A percentile compares a stretch with the other conserved stretches of the same genome.
phyloP scores from a whole-genome alignment of 2,113 vertebrate genomes.

The Accipiter virgatus region DNA sequence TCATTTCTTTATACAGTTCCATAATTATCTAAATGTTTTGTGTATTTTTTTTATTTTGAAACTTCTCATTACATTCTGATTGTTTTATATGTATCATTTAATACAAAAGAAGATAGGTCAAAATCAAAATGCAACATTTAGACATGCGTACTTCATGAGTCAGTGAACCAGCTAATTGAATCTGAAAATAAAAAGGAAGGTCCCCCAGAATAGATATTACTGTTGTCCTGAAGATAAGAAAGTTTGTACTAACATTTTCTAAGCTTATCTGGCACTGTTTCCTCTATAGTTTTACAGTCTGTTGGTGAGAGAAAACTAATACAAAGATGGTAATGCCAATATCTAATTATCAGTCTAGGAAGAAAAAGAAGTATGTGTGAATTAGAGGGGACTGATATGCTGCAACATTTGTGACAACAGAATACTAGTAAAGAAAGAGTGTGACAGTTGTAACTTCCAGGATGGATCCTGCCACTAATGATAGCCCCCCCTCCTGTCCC shows the following conservation, averaged over 20 bases:
- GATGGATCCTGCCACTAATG: rapidly evolving
- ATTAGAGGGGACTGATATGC: background rate
- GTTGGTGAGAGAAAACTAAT: background rate
- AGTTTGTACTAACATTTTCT: background rate
- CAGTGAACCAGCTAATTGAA: background rate
- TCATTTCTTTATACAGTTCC: background rate
- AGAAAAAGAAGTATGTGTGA: background rate
- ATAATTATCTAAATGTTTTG: background rate
- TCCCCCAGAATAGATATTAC: background rate
- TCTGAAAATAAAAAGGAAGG: background rate
- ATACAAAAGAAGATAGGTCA: background rate
- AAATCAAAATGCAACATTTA: background rate
- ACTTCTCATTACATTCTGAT: background rate
- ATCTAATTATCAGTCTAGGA: background rate
- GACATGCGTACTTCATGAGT: background rate
- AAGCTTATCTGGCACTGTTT: background rate
- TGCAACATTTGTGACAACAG: background rate
- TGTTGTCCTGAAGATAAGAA: background rate
- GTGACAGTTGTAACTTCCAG: background rate
- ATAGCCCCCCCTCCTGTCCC: rapidly evolving
- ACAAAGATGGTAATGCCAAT: background rate
- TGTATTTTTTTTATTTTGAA: background rate
- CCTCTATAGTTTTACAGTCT: background rate
- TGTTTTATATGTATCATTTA: background rate
- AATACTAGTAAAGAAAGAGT: background rate